These are phyloP conservation scores for Parotocinclus haroldoi DNA, from an alignment of 2,797 vertebrate genomes.

Conservation along the genomic window DNA sequence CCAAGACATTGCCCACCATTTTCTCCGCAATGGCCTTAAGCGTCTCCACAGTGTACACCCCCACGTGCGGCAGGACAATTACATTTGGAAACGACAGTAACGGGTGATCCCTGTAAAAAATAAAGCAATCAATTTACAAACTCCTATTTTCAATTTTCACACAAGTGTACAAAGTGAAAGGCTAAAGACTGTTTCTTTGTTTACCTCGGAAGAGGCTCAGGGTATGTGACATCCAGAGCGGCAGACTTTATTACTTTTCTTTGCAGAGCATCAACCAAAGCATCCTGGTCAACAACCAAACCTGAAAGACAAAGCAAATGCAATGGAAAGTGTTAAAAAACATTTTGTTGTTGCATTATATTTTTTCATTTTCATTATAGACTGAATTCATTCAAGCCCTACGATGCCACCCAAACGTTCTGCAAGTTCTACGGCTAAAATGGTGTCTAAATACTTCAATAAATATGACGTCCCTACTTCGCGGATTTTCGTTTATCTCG, in stretches of 20 bases:
- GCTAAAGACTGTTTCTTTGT: not conserved
- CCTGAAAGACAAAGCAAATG: slow-evolving; percentile 54
- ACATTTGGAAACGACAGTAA: slow-evolving; percentile 69
- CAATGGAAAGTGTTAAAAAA: too few species aligned
- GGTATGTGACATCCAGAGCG: slow-evolving; percentile 76
- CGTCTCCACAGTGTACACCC: slow-evolving; percentile 59
- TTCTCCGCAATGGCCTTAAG: slow-evolving; percentile 57
- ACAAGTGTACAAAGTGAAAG: not conserved
- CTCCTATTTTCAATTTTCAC: too few species aligned
- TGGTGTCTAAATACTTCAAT: too few species aligned
- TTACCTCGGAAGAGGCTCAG: slow-evolving; percentile 66
- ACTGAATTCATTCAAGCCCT: too few species aligned
- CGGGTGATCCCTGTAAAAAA: slow-evolving; percentile 68
- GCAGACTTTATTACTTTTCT: slow-evolving; percentile 68
- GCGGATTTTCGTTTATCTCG: too few species aligned
- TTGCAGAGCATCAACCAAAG: slow-evolving; percentile 73
- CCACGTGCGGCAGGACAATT: slow-evolving; percentile 66
- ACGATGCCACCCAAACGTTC: too few species aligned
- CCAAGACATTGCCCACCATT: slow-evolving; percentile 65
- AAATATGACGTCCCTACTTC: too few species aligned
- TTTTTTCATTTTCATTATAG: too few species aligned
- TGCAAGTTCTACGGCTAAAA: too few species aligned
- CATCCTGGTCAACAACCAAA: slow-evolving; percentile 75
- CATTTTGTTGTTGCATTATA: too few species aligned
- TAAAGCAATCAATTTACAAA: not conserved